Base-by-base conservation (phyloP, 2,797 vertebrate species). In the Enteromius radiatus region DNA sequence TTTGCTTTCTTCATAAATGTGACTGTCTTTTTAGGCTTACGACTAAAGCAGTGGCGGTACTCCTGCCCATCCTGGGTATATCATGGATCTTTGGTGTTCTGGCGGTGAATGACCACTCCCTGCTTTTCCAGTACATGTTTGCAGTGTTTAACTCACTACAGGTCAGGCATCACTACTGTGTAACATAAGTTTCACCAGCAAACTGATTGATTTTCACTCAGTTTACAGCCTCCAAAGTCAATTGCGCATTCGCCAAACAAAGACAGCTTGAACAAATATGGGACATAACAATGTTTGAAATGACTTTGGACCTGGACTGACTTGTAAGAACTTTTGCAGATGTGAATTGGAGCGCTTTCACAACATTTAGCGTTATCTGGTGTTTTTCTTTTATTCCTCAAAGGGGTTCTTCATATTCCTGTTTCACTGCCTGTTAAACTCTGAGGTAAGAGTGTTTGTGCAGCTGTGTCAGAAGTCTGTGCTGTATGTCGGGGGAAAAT, bases 321-420 rank as follows among this genome's bases (percentile, higher is more conserved):
- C 74, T 64, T 70, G 26, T 78, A 47, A 70, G 81, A 77, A 38
- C 15, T 56, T 71, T 26, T 65, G 45, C n/a, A 15, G 36, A 54
- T 80, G 68, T 79, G 47, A 65, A 61, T 54, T 83, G 38, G 36
- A 38, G 26, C 49, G 1, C 23, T 64, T 47, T 31, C 19, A 41
- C 11, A 45, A 38, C 2, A 33, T 67, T 31, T 80, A 59, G 15
- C 78, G 49, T n/a, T 17, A n/a, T 80, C 71, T 41, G 78, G 23
- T 73, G 5, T 82, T 85, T 54, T 45, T 80, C 81, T 85, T 76
- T 21, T 31, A 64, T 84, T 73, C 76, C 80, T 80, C 82, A 31
- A 83, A 99, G 98, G 98, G 98, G 2, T 97, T 99, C 88, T 99
- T 99, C 94, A 97, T 99, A 92, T 99, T 99, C 92, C 93, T 99